Base-by-base conservation (phyloP, 2,797 vertebrate species). In the Lophura swinhoii region DNA sequence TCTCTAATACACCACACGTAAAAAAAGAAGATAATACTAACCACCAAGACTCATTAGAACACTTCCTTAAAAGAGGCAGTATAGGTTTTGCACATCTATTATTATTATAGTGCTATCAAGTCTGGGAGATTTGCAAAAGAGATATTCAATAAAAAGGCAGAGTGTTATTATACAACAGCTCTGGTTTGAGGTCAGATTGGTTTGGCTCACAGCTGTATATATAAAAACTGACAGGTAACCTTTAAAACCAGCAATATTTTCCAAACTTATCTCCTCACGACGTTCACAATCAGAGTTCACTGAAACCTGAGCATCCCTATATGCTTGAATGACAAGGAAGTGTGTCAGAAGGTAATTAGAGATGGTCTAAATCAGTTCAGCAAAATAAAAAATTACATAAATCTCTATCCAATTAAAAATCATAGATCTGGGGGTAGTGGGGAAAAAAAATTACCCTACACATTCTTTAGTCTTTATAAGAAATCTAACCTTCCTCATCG, bases 181-280 rank as follows among this genome's bases (percentile, higher is more conserved):
- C 82, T 81, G 56, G 37, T 93, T 66, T 92, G 70, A 91, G 84
- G 71, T 88, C 84, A 91, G 86, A 55, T 62, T 59, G 35, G 44
- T 72, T 83, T 86, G 77, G 86, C 64, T 91, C 37, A 66, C 23
- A 64, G 84, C 56, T 88, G 63, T 74, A 80, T 59, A 91, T 81
- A 94, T 31, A 79, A 73, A 95, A 91, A 73, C 84, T 93, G 93
- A 92, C 93, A 95, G 91, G 80, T 85, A 91, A 93, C 91, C 93
- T 94, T 93, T 94, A 91, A 92, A 96, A 91, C 79, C 91, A 93
- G 89, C 81, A 91, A 62, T 76, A 78, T 91, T 95, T 95, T 95
- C 84, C 69, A 88, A 90, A 92, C 83, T 64, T 89, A 69, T 76
- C 84, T 91, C 73, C 53, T 62, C 8, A 0, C 66, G 72, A 92